phyloP scores from a whole-genome alignment of 2,797 vertebrate species.

The Tadarida brasiliensis region DNA sequence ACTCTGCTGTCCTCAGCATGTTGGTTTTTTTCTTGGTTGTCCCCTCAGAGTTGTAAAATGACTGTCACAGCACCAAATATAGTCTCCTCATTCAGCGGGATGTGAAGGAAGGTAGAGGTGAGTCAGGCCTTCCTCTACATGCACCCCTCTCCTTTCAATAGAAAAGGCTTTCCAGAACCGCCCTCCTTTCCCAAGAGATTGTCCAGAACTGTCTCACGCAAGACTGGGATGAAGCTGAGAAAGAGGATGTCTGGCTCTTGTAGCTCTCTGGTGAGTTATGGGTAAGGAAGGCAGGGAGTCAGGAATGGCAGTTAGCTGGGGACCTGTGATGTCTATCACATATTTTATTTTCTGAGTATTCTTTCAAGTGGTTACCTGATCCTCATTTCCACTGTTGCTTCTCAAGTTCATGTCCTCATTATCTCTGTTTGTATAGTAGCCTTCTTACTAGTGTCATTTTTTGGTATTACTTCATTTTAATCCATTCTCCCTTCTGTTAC shows the following conservation, averaged over 20 bases:
- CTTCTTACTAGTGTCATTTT: background rate
- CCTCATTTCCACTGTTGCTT: background rate
- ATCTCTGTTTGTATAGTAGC: background rate
- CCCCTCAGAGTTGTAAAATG: background rate
- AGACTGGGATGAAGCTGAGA: background rate
- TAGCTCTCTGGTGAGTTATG: background rate
- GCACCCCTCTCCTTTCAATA: background rate
- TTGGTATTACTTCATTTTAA: background rate
- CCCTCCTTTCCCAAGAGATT: background rate
- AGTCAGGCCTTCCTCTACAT: background rate
- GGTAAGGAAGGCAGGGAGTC: background rate
- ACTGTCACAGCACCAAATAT: background rate
- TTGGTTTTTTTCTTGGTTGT: background rate
- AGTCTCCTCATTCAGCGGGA: background rate
- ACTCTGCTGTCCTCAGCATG: background rate
- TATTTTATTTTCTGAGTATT: slow-evolving; percentile 9
- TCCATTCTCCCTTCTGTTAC: background rate
- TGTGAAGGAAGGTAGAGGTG: background rate
- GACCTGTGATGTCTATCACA: background rate
- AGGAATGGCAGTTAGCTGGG: background rate
- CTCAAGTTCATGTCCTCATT: background rate
- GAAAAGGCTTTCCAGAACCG: background rate
- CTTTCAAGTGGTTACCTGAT: background rate
- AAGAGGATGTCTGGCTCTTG: background rate
- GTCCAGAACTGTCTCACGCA: background rate